Conservation (phyloP, 2,797 vertebrate species). For the Liasis olivaceus region DNA sequence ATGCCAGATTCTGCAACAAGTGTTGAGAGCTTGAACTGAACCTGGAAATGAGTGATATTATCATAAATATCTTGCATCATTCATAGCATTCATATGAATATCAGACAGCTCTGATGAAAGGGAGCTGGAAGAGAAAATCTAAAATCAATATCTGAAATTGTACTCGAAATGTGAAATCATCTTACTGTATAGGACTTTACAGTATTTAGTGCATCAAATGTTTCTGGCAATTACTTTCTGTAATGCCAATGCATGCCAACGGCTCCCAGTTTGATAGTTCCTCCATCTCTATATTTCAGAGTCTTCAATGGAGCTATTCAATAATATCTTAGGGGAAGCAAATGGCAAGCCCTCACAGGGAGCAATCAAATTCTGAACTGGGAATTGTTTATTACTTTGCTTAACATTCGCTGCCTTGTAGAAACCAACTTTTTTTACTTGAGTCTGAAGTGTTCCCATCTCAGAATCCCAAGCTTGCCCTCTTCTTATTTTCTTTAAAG, state of each 20-base stretch:
- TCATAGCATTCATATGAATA: neutral
- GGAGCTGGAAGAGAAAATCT: neutral
- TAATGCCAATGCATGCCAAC: neutral
- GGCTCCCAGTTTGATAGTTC: neutral
- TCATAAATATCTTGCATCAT: neutral
- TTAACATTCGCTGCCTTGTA: accelerated
- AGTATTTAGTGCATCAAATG: neutral
- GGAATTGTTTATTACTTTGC: constrained; percentile 29
- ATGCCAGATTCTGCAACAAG: neutral
- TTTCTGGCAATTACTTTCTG: neutral
- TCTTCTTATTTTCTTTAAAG: constrained; percentile 65
- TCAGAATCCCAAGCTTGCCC: constrained; percentile 64
- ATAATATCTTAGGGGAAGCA: constrained; percentile 51
- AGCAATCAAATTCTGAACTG: constrained; percentile 3
- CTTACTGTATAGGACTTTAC: neutral
- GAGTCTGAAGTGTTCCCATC: constrained; percentile 6
- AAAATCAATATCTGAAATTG: neutral
- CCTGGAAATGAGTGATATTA: neutral
- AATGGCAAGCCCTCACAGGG: neutral
- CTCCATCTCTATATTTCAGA: constrained; percentile 60
- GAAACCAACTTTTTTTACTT: constrained; percentile 18
- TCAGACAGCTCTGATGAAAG: neutral
- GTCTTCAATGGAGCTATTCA: constrained; percentile 64
- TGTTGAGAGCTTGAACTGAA: neutral
- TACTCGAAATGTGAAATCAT: neutral